Base-by-base conservation (phyloP, 2,888 invertebrate genomes). In the Melipona beecheii region DNA sequence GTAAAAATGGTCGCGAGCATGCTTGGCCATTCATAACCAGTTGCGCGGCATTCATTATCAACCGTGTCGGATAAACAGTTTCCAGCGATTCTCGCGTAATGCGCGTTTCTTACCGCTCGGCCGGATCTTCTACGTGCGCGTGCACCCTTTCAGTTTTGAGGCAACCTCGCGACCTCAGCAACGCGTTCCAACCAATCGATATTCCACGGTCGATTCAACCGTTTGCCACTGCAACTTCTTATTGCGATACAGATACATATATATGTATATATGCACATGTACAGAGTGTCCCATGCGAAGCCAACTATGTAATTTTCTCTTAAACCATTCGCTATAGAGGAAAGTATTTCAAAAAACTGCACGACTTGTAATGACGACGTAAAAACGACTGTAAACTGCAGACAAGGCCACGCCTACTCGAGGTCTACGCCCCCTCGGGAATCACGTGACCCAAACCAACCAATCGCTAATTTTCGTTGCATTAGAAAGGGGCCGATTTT, bases 41-140 rank as follows among this genome's bases (percentile, higher is more conserved):
- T 92, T 91, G 91, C 90, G 91, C 91, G 87, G 92, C 89, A 91
- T 92, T 92, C 92, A 92, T 92, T 92, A 92, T 92, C 92, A 87
- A 86, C 66, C 88, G 85, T 90, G 68, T 86, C 86, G 86, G 89
- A 91, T 91, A 90, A 90, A 91, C 91, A 90, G 86, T 92, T 43
- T 89, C 89, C 83, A 78, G 85, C 83, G 84, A 87, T 90, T 81
- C 83, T 13, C 81, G 86, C 85, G 78, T 88, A 90, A 89, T 85
- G 85, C 86, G 78, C 82, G 87, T 86, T 84, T 80, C 86, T 80
- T 66, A 75, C 65, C n/a, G 43, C 60, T 65, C 66, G 62, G 11
- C 19, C 19, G 70, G 74, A 31, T 58, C 24, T 15, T 50, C 43
- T 52, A 69, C 52, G 77, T 54, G 60, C 76, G 31, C 49, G 69